Conservation (phyloP, 2,113 vertebrate species). For the Etheostoma spectabile region DNA sequence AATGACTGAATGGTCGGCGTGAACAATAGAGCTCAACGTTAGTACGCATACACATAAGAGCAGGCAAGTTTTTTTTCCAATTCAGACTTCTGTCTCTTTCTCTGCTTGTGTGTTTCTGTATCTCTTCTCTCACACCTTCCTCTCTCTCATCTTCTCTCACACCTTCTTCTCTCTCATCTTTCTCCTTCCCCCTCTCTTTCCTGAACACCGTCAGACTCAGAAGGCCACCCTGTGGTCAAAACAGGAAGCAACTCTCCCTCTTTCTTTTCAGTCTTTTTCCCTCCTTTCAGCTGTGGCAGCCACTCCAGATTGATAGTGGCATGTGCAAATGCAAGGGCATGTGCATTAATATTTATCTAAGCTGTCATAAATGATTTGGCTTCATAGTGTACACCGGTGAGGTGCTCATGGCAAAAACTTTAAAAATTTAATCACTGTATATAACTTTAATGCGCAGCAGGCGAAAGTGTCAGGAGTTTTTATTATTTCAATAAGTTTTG, state of each 20-base stretch:
- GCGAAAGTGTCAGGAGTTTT: constrained; percentile 95
- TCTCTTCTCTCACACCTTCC: constrained; percentile 1
- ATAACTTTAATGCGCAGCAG: constrained; percentile 97
- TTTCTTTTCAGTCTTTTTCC: constrained; percentile 62
- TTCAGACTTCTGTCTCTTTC: background rate
- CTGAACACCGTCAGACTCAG: constrained; percentile 58
- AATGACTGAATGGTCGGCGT: constrained; percentile 20
- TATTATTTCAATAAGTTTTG: constrained; percentile 91
- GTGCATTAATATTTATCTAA: constrained; percentile 99
- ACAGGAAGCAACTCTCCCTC: constrained; percentile 67
- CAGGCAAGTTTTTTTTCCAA: constrained; percentile 49
- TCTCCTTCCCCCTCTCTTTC: constrained; percentile 3
- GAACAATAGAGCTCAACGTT: constrained; percentile 42
- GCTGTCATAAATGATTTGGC: constrained; percentile 99
- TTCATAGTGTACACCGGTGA: constrained; percentile 91
- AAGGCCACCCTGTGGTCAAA: constrained; percentile 80
- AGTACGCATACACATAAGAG: constrained; percentile 14
- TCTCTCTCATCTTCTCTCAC: background rate
- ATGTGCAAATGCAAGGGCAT: constrained; percentile 94
- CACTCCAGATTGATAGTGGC: constrained; percentile 93
- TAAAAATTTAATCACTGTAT: constrained; percentile 97
- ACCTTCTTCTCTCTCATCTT: background rate
- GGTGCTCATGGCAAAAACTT: constrained; percentile 97
- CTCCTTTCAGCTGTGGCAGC: constrained; percentile 70
- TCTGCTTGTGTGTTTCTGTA: constrained; percentile 3